Evolutionary conservation across 2,888 invertebrate genomes (phyloP), one percentile per base, ranked within the genome.

Genomic region (Drosophila mayaguana): DNA sequence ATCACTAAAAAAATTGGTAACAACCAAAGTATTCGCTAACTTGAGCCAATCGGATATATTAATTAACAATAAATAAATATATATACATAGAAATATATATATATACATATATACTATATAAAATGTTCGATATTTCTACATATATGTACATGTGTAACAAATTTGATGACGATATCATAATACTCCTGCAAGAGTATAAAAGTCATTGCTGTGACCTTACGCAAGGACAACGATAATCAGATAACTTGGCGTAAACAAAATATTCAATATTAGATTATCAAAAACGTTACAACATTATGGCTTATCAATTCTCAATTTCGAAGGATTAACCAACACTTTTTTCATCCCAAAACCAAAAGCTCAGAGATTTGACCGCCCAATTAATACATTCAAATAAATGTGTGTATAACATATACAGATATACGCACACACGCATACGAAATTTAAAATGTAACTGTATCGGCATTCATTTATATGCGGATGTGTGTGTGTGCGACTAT

Each of bases 141-240:
- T 25, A 25, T 2, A 4, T 25, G 4, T n/a, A n/a, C n/a, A n/a
- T 32, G 6, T 32, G 43, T 43, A 22, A 43, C 56, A 22, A 18
- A 43, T 34, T 56, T 43, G 5, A 34, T 56, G 20, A 22, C 32
- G 16, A 34, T 22, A 43, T 34, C 20, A 43, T 20, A 56, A 43
- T 45, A 34, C 56, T 34, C 56, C 56, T 43, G 43, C 20, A 34
- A 32, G 32, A 16, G 56, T 43, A 34, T 43, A 22, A 32, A 55
- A 32, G 75, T 73, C 73, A 63, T 81, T 74, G 56, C 57, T 84
- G 69, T 89, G 86, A 86, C 86, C 86, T 86, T 86, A 77, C 32
- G 57, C 86, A 86, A 86, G 89, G 86, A 87, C 89, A 86, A 78
- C 78, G 54, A 56, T 50, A 40, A 38, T 45, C 61, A 38, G 38